These are phyloP conservation scores for Sapajus apella DNA, from an alignment of 2,113 vertebrate species.

Conservation along the genomic window DNA sequence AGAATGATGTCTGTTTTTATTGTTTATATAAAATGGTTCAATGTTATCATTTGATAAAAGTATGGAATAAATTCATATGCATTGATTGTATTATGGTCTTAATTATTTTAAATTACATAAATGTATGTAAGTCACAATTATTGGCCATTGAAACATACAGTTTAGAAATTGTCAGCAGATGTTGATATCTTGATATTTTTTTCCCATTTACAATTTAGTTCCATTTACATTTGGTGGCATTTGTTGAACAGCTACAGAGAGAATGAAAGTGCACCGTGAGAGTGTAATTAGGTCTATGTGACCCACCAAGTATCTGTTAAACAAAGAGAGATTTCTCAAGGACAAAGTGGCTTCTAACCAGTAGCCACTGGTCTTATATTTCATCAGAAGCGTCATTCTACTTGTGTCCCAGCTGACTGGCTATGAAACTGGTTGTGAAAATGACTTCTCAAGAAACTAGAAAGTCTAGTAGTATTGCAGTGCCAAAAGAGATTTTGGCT, in stretches of 20 bases:
- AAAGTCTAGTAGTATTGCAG: neutral
- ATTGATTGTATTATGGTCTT: neutral
- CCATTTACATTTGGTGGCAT: constrained; percentile 29
- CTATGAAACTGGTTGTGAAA: neutral
- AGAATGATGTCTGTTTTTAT: neutral
- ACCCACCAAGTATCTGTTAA: neutral
- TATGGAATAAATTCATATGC: neutral
- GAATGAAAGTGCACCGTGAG: neutral
- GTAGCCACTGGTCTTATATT: neutral
- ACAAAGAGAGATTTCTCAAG: neutral
- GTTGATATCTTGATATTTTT: constrained; percentile 38
- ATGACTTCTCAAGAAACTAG: neutral
- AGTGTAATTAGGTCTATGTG: neutral
- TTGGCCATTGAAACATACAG: constrained; percentile 23
- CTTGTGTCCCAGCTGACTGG: neutral
- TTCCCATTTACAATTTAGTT: constrained; percentile 45
- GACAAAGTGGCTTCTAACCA: neutral
- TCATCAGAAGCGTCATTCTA: neutral
- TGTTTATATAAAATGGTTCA: neutral
- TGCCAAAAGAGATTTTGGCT: neutral
- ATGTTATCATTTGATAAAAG: constrained; percentile 33
- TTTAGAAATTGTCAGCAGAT: constrained; percentile 57
- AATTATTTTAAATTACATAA: constrained; percentile 59
- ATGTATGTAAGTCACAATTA: constrained; percentile 35
- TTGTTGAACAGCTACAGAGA: constrained; percentile 27